Conservation (phyloP, 2,888 invertebrate species). For the Calameuta pallipes region DNA sequence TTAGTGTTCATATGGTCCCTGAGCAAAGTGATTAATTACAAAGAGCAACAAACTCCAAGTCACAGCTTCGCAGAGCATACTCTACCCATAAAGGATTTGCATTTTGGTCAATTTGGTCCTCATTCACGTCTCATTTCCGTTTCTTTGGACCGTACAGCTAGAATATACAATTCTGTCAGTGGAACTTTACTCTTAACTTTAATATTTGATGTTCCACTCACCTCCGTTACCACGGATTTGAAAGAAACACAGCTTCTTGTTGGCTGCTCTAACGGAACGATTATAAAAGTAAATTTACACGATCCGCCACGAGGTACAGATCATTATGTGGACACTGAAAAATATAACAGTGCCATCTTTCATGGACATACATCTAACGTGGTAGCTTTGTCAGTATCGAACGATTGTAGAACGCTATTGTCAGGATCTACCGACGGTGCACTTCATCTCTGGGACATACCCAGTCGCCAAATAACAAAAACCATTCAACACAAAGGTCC, state of each 20-base stretch:
- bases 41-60: slow-evolving; percentile 66
- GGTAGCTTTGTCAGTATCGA: slow-evolving; percentile 78
- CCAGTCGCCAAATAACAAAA: slow-evolving; percentile 79
- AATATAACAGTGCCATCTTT: slow-evolving; percentile 69
- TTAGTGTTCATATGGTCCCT: slow-evolving; percentile 85
- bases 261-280: slow-evolving; percentile 78
- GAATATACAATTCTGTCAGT: slow-evolving; percentile 80
- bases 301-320: slow-evolving; percentile 77
- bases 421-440: slow-evolving; percentile 82
- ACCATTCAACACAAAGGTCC: slow-evolving; percentile 79
- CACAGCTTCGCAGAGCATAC: slow-evolving; percentile 85
- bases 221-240: slow-evolving; percentile 76
- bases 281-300: slow-evolving; percentile 76
- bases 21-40: slow-evolving; percentile 68
- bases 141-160: slow-evolving; percentile 85
- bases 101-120: slow-evolving; percentile 78
- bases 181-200: slow-evolving; percentile 79
- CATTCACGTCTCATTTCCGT: slow-evolving; percentile 80
- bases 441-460: slow-evolving; percentile 85
- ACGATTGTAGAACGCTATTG: slow-evolving; percentile 77
- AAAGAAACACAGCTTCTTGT: slow-evolving; percentile 80
- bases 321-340: slow-evolving; percentile 72
- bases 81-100: slow-evolving; percentile 81
- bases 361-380: slow-evolving; percentile 77
- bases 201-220: slow-evolving; percentile 78